These are phyloP conservation scores for Drosophila birchii DNA, from an alignment of 2,888 invertebrate species.

Conservation along the genomic window DNA sequence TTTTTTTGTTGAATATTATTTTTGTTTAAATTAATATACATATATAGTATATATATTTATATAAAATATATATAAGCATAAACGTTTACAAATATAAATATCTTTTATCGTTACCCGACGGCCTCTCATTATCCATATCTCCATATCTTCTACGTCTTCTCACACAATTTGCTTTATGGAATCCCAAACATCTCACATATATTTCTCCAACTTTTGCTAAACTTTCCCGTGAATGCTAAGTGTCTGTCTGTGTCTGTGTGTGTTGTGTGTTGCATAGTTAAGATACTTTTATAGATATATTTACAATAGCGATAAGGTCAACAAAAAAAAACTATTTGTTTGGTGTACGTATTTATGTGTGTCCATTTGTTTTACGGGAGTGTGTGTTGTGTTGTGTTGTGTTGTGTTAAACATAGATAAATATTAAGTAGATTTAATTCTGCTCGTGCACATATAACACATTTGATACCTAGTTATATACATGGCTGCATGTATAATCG, in stretches of 20 bases:
- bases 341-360: conserved; percentile 48
- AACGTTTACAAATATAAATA: conserved; percentile 77
- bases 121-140: conserved; percentile 35
- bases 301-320: conserved; percentile 71
- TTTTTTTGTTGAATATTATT: conserved; percentile 56
- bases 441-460: conserved; percentile 47
- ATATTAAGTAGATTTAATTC: conserved; percentile 63
- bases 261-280: conserved; percentile 48
- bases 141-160: conserved; percentile 25
- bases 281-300: conserved; percentile 60
- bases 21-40: conserved; percentile 54
- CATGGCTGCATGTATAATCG: conserved; percentile 22
- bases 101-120: conserved; percentile 61
- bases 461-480: conserved; percentile 39
- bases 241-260: conserved; percentile 15
- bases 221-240: conserved; percentile 39
- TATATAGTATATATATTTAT: conserved; percentile 65
- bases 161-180: conserved; percentile 50
- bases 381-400: conserved; percentile 51
- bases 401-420: conserved; percentile 55
- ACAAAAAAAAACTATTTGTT: conserved; percentile 67
- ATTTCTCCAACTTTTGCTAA: conserved; percentile 63
- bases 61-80: conserved; percentile 73
- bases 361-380: conserved; percentile 42
- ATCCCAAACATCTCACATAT: conserved; percentile 46